Base-by-base conservation (phyloP, 2,888 invertebrate genomes). In the Pyralis farinalis region DNA sequence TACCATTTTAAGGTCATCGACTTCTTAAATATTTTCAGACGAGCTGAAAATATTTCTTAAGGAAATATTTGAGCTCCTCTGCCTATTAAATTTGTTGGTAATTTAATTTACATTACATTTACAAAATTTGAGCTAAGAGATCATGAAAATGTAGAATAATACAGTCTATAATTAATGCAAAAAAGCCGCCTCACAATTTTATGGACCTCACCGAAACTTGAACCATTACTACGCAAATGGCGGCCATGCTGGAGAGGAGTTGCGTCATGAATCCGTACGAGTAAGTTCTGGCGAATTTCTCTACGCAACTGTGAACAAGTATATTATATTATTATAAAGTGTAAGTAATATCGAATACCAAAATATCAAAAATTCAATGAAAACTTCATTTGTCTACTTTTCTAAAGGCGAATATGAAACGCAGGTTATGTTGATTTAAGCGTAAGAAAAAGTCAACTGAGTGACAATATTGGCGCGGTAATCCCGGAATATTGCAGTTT, bases 191-290 rank as follows among this genome's bases (percentile, higher is more conserved):
- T 41, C 10, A 6, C 25, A 39, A 43, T 42, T 53, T 40, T 47
- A 48, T 51, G 37, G 44, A 45, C 49, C 78, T 78, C 68, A 88
- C 88, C 77, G 88, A 85, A 74, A 88, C 75, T 79, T 88, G 88
- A 30, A 88, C 86, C 88, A 88, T 88, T 62, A 87, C 80, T 33
- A 81, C 84, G 67, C 88, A 87, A 67, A 88, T 87, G 28, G 87
- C 87, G 8, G 85, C 84, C 80, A 81, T 77, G 53, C 88, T 88
- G 12, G 86, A 86, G 38, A 86, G 63, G 36, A 88, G 71, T 67
- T 88, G 88, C 48, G 85, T 86, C 82, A 87, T 80, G 71, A 88
- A 88, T 28, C 88, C 88, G 49, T 85, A 85, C 1, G 85, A 76
- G 65, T 87, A 88, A 44, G 84, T 87, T 44, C 49, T 51, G 7